A percentile compares a stretch with the other conserved stretches of the same genome.
Evolutionary conservation across 2,888 invertebrate genomes (phyloP).

Genomic region (Hydropsyche betteni): DNA sequence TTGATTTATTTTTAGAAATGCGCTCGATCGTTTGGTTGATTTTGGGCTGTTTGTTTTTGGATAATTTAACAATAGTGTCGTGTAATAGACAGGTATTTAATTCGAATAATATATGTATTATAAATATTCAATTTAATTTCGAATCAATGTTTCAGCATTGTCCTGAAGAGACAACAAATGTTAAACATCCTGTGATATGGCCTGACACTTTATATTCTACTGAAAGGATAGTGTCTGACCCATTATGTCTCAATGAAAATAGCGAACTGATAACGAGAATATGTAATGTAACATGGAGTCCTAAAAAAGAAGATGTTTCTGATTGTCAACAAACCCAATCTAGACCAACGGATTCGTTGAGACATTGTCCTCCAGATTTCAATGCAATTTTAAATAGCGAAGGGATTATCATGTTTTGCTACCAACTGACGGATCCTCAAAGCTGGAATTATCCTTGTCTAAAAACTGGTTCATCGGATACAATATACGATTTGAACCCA

Average conservation of each 20-base stretch:
- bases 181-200: conserved; percentile 59
- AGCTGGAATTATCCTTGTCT: conserved; percentile 61
- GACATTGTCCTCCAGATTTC: conserved; percentile 59
- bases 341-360: conserved; percentile 53
- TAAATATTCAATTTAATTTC: not conserved
- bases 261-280: conserved; percentile 53
- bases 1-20: conserved; percentile 23
- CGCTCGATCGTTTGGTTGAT: not conserved
- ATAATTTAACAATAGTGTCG: not conserved
- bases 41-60: not conserved
- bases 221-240: conserved; percentile 57
- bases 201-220: conserved; percentile 54
- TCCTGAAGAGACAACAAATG: conserved; percentile 57
- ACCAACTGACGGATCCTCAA: conserved; percentile 56
- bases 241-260: conserved; percentile 57
- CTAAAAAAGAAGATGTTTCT: conserved; percentile 55
- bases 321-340: conserved; percentile 57
- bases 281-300: conserved; percentile 58
- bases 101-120: not conserved
- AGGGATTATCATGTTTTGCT: conserved; percentile 57
- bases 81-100: conserved; percentile 18
- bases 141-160: conserved; percentile 56
- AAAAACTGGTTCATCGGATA: conserved; percentile 59
- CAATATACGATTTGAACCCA: conserved; percentile 58
- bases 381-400: conserved; percentile 56